Evolutionary conservation across 2,888 invertebrate species (phyloP), one percentile per base, ranked within the genome.

Genomic region (Anagyrus pseudococci): DNA sequence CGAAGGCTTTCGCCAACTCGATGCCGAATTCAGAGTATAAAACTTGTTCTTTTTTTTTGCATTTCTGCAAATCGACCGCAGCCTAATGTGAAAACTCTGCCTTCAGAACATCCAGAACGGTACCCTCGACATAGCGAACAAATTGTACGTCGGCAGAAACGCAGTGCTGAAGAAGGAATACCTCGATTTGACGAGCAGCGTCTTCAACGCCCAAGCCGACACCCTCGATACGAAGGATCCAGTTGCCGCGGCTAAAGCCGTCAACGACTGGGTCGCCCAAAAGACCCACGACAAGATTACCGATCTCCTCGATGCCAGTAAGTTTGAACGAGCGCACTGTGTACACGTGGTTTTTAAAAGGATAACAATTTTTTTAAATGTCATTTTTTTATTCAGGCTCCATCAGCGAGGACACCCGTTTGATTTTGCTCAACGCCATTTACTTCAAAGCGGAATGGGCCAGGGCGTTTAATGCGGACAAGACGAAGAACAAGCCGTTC

Each of bases 361-460:
- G 10, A 29, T 7, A 29, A 29, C 4, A n/a, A n/a, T n/a, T n/a
- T n/a, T n/a, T n/a, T n/a, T n/a, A n/a, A n/a, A 15, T 2, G 10
- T 10, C 15, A 13, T 2, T 37, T 37, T 2, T 7, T 37, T 23
- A n/a, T 25, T 71, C 67, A 82, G 87, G 84, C 68, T 82, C 84
- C 71, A 75, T 93, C 0, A 72, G 82, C 73, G 55, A 57, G 0
- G 73, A 81, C 0, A 91, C 92, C 0, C 84, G 88, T 54, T 79
- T 92, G 56, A 88, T 94, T 4, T 84, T 94, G 10, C 86, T 93
- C 1, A 95, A 94, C 76, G 94, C 93, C 0, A 86, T 95, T 17
- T 93, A 94, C 77, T 94, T 95, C 81, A 94, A 93, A 83, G 91
- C 90, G 2, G 83, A 85, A 41, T 95, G 94, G 93, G 78, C 82